Evolutionary conservation across 2,888 invertebrate species (phyloP).

Genomic region (Netelia melanura): DNA sequence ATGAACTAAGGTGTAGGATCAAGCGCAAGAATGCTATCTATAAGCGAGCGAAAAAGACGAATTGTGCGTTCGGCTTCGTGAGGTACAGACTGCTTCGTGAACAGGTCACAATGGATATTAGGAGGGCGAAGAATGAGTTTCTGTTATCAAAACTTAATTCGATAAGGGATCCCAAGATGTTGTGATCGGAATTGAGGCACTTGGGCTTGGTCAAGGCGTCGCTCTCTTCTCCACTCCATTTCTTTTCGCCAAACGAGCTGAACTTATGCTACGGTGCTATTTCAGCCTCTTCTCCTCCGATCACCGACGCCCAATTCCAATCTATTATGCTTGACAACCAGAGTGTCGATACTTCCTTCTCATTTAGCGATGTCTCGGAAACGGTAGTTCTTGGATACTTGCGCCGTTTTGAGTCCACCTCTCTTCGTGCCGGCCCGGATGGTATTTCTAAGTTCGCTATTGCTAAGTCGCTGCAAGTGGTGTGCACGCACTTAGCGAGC

Average conservation of each 20-base stretch:
- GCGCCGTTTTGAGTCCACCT: no score
- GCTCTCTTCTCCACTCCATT: background rate
- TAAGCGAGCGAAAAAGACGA: background rate
- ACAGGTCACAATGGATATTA: no score
- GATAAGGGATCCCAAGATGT: background rate
- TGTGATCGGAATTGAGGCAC: background rate
- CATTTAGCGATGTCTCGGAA: background rate
- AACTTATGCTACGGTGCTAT: background rate
- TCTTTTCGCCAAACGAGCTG: background rate
- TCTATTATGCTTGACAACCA: no score
- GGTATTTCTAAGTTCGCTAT: background rate
- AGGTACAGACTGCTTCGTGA: no score
- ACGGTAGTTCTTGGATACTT: no score
- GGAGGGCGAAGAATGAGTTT: no score
- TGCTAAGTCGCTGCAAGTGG: background rate
- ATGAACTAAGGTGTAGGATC: background rate
- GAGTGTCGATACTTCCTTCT: background rate
- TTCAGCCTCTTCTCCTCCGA: background rate
- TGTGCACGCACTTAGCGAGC: accelerated
- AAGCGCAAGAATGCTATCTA: background rate
- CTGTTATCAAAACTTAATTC: no score
- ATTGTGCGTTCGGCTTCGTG: background rate
- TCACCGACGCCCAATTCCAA: no score
- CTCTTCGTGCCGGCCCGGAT: no score
- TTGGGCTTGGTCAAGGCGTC: background rate